Percentiles rank a stretch among this genome's conserved stretches.
Evolutionary conservation across 2,113 vertebrate species (phyloP).

Genomic region (human (Homo sapiens)): GRCh38 chr14:89807501-89808000

Average conservation of each 20-base stretch:
- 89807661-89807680: constrained; percentile 43
- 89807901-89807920: background rate
- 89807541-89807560: constrained; percentile 59
- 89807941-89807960: background rate
- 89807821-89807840: constrained; percentile 9
- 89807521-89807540: constrained; percentile 71
- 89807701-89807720: background rate
- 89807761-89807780: background rate
- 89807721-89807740: constrained; percentile 13
- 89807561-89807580: constrained; percentile 52
- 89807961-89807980: background rate
- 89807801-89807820: constrained; percentile 25
- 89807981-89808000: background rate
- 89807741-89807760: background rate
- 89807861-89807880: background rate
- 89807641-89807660: constrained; percentile 4
- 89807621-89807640: background rate
- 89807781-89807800: background rate
- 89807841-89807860: background rate
- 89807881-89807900: background rate
- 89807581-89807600: constrained; percentile 60
- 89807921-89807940: background rate
- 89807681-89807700: constrained; percentile 33
- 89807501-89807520: constrained; percentile 70
- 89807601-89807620: constrained; percentile 11